Base-by-base conservation (phyloP, 2,797 vertebrate genomes). In the Ptychadena robeensis region DNA sequence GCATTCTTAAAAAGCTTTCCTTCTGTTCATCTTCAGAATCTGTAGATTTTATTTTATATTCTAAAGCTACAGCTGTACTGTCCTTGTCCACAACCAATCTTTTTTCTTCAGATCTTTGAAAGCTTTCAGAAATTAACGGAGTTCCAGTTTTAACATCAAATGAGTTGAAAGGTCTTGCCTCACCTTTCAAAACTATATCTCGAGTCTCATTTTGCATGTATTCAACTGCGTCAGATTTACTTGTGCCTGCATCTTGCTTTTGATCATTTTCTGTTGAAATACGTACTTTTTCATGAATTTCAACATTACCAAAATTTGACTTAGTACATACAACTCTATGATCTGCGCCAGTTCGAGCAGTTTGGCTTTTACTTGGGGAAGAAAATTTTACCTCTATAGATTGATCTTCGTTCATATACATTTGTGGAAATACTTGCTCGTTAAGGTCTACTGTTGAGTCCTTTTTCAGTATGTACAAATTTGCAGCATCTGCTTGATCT, bases 1-100 rank as follows among this genome's bases (percentile, higher is more conserved):
- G 88, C 66, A 89, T 86, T 82, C 86, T 92, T 61, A 80, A 73
- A 81, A 88, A 88, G 27, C 80, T 86, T 82, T 90, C 89, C 75
- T 88, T 90, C 14, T 82, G 87, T 10, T 86, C 82, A 35, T 4
- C 1, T 0, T 84, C 79, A 0, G 44, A 86, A 12, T 80, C 37
- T 22, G 28, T n/a, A 65, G 63, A 34, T 70, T 73, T 69, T 4
- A 18, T 61, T 30, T 44, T 31, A 44, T 18, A 25, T 9, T 57
- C 73, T 12, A 82, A 30, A 82, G 86, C 87, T 44, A 69, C 40
- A 48, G 15, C 53, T 38, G 14, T 9, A 35, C 38, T 34, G 9
- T 67, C 32, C 34, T 64, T 77, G 53, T 35, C 57, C 10, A n/a
- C 31, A 15, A 27, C 27, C 28, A 48, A 32, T 70, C 6, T 12